phyloP scores from a whole-genome alignment of 30 jellyfish, hydroid and myxozoan genomes.

The Pelagia noctiluca region DNA sequence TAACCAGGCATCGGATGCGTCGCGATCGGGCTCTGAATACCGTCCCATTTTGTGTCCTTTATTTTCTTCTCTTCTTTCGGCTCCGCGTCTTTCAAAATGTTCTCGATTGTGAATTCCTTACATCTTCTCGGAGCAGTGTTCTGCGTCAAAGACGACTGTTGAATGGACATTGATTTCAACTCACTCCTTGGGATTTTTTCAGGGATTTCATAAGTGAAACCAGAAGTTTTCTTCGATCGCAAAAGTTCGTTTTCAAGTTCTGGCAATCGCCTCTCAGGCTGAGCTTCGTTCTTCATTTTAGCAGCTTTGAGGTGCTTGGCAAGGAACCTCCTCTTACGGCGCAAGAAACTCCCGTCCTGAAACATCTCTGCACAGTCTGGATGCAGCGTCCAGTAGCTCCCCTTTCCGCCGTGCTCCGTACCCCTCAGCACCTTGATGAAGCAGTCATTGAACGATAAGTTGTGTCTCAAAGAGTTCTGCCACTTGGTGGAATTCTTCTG shows the following conservation, averaged over 20 bases:
- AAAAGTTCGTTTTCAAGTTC: constrained; percentile 20
- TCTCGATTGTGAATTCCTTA: constrained; percentile 61
- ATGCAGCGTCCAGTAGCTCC: constrained; percentile 97
- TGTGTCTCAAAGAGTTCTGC: constrained; percentile 97
- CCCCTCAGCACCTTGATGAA: constrained; percentile 94
- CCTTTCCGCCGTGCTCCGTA: constrained; percentile 96
- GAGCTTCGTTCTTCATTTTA: constrained; percentile 10
- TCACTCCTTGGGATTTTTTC: constrained; percentile 28
- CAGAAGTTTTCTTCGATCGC: constrained; percentile 1
- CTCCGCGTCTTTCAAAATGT: constrained; percentile 52
- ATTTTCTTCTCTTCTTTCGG: constrained; percentile 11
- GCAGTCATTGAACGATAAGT: constrained; percentile 94
- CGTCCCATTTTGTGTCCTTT: constrained; percentile 11
- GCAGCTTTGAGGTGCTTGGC: constrained; percentile 58
- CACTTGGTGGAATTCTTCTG: constrained; percentile 87
- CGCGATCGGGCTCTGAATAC: constrained; percentile 40
- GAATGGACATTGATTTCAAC: not conserved
- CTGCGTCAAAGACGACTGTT: constrained; percentile 37
- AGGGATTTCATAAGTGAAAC: constrained; percentile 15
- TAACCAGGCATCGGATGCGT: constrained; percentile 53
- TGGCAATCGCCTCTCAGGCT: constrained; percentile 22
- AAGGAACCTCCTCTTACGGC: constrained; percentile 87
- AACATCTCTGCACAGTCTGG: constrained; percentile 94
- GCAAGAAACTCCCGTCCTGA: constrained; percentile 91
- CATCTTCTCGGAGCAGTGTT: constrained; percentile 19